Conservation (phyloP, 1,140 invertebrate genomes). For the Danaus melanippus region DNA sequence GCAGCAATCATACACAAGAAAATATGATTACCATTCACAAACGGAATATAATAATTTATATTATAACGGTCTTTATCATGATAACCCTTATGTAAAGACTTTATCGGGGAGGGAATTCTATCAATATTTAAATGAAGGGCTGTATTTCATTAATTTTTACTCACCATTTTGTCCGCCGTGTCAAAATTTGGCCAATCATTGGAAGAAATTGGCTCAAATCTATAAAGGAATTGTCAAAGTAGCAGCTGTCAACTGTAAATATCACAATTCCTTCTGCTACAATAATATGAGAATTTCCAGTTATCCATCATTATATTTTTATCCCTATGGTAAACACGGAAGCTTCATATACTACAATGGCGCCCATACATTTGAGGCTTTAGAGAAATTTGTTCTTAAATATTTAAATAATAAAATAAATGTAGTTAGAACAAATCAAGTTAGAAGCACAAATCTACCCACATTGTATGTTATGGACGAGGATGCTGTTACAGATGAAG, state of each 20-base stretch:
- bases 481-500: slow-evolving; percentile 31
- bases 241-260: slow-evolving; percentile 60
- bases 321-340: slow-evolving; percentile 52
- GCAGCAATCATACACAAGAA: slow-evolving; percentile 72
- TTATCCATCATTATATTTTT: slow-evolving; percentile 56
- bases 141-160: slow-evolving; percentile 91
- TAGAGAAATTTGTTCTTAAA: slow-evolving; percentile 46
- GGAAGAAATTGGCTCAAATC: slow-evolving; percentile 82
- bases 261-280: slow-evolving; percentile 60
- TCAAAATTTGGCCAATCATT: slow-evolving; percentile 83
- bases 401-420: slow-evolving; percentile 36
- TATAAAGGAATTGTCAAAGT: slow-evolving; percentile 60
- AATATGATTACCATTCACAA: slow-evolving; percentile 77
- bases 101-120: slow-evolving; percentile 81
- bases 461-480: slow-evolving; percentile 48
- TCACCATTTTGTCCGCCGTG: slow-evolving; percentile 89
- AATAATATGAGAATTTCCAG: slow-evolving; percentile 54
- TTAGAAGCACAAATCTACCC: slow-evolving; percentile 31
- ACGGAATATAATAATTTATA: slow-evolving; percentile 88
- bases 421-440: slow-evolving; percentile 30
- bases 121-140: slow-evolving; percentile 73
- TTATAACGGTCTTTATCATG: slow-evolving; percentile 91
- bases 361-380: slow-evolving; percentile 38
- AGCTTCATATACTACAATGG: slow-evolving; percentile 44
- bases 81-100: slow-evolving; percentile 87